These are phyloP conservation scores for Podarcis siculus DNA, from an alignment of 2,797 vertebrate species.

Conservation along the genomic window DNA sequence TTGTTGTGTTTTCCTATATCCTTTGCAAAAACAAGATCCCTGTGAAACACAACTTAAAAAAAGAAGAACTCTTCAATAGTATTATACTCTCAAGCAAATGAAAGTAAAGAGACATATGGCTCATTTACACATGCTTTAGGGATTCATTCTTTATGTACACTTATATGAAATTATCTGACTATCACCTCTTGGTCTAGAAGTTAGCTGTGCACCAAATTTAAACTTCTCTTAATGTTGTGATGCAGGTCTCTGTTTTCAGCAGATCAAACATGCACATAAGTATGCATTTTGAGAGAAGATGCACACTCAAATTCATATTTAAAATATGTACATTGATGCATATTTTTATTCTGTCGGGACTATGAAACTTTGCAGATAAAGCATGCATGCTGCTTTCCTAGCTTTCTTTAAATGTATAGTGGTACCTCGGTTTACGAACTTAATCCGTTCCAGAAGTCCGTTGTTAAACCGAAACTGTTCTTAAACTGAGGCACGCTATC, in stretches of 20 bases:
- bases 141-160: neutral
- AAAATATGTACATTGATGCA: neutral
- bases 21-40: slow-evolving; percentile 18
- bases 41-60: slow-evolving; percentile 11
- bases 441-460: no score
- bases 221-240: neutral
- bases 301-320: neutral
- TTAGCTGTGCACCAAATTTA: neutral
- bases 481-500: no score
- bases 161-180: neutral
- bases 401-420: no score
- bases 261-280: neutral
- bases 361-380: neutral
- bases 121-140: neutral
- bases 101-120: neutral
- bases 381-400: no score
- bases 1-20: slow-evolving; percentile 16
- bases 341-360: no score
- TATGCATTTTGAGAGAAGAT: neutral
- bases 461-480: no score
- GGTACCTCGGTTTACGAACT: no score
- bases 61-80: neutral
- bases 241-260: neutral
- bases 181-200: no score
- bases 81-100: neutral